Base-by-base conservation (phyloP, 2,888 invertebrate genomes). In the Petrolisthes manimaculis region DNA sequence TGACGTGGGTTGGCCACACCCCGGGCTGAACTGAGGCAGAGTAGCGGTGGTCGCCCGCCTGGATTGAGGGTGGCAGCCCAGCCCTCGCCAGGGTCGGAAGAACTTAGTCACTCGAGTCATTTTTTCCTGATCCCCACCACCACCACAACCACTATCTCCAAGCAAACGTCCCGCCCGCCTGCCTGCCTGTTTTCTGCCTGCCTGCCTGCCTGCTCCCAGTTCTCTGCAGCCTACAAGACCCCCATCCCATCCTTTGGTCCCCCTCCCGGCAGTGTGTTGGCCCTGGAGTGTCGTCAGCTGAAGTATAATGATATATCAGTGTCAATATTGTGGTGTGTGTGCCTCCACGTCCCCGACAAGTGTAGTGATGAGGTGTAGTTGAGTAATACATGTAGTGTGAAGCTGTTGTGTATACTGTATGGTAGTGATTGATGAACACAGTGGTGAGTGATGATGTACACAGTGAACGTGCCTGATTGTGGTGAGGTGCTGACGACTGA, bases 91-190 rank as follows among this genome's bases (percentile, higher is more conserved):
- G 81, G 88, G 88, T 84, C 84, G 74, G 84, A 84, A 81, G 88
- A 84, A 81, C 78, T 81, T 88, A 88, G 88, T 88, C 88, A 88
- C 88, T 84, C 83, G 80, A 84, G 84, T 87, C 84, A 84, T 88
- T 84, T 75, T 80, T 86, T 88, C 83, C 74, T 84, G 84, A 88
- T 84, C 84, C 84, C 88, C 84, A 84, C 84, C 54, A 81, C 80
- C 61, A 82, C 82, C 61, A 56, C 82, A 18, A 82, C 82, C 67
- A 81, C 81, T 67, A 87, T 84, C 84, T 81, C 56, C 88, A 88
- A 84, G 84, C 84, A 81, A 88, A 81, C 54, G 69, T 69, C 75
- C 67, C 78, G 87, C 87, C 84, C 75, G 69, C 81, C 86, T 75
- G 81, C 82, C 82, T 82, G 78, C 84, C 61, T 61, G 9, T 12